These are phyloP conservation scores for Prunella himalayana DNA, from an alignment of 2,113 vertebrate genomes.

Conservation along the genomic window DNA sequence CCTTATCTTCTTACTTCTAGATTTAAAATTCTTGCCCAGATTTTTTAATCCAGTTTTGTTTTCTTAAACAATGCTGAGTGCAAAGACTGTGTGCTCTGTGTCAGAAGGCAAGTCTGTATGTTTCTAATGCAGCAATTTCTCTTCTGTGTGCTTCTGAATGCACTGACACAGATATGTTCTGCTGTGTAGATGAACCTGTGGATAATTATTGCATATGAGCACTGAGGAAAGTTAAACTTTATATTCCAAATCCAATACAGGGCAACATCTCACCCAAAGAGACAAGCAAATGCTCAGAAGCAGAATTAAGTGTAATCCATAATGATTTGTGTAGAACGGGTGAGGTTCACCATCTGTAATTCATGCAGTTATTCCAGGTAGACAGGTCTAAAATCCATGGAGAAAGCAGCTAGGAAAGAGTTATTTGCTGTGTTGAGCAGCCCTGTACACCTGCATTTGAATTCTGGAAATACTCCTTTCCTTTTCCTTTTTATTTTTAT, in stretches of 20 bases:
- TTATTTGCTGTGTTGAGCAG: background rate
- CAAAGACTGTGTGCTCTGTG: background rate
- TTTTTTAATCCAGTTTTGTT: background rate
- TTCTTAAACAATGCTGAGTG: background rate
- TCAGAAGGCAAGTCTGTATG: background rate
- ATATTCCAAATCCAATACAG: background rate
- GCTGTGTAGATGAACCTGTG: background rate
- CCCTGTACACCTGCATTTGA: background rate
- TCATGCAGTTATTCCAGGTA: background rate
- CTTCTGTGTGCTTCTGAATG: background rate
- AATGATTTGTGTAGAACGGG: background rate
- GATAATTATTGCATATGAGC: background rate
- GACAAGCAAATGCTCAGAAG: background rate
- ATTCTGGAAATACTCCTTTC: conserved; percentile 3
- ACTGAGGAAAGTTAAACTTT: background rate
- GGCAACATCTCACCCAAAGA: background rate
- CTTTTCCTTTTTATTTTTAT: background rate
- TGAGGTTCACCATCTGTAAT: conserved; percentile 3
- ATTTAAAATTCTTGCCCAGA: background rate
- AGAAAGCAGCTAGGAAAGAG: background rate
- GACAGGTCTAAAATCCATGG: background rate
- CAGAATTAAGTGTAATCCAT: background rate
- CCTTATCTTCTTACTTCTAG: background rate
- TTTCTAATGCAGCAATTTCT: background rate
- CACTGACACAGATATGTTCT: background rate